These are phyloP conservation scores for Psittacara wagleri DNA, from an alignment of 2,113 vertebrate genomes.

Conservation along the genomic window DNA sequence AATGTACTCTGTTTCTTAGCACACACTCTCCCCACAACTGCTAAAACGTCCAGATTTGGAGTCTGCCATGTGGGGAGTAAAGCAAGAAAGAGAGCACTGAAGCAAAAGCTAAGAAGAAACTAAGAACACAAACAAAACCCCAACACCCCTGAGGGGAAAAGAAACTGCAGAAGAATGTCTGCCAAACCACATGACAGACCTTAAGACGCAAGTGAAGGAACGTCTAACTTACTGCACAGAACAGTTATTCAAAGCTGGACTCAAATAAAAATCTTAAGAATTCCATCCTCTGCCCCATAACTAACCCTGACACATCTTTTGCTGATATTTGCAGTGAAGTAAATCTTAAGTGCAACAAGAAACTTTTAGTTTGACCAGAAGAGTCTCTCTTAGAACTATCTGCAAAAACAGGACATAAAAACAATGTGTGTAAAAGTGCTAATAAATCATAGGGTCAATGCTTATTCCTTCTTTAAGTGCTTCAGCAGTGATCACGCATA, in stretches of 20 bases:
- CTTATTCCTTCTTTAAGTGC: constrained; percentile 28
- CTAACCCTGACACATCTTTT: constrained; percentile 28
- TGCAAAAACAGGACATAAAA: not conserved
- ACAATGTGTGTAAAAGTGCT: not conserved
- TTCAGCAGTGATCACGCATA: constrained; percentile 46
- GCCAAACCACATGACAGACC: constrained; percentile 65
- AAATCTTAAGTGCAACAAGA: not conserved
- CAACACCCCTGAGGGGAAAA: not conserved
- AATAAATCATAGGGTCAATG: constrained; percentile 5
- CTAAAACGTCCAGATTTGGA: constrained; percentile 21
- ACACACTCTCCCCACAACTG: not conserved
- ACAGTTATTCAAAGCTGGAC: constrained; percentile 45
- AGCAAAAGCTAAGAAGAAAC: constrained; percentile 48
- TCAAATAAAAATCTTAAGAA: constrained; percentile 48
- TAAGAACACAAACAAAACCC: constrained; percentile 35
- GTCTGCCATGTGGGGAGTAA: constrained; percentile 64
- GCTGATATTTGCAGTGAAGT: not conserved
- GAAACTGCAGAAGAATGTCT: not conserved
- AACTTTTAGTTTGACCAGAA: not conserved
- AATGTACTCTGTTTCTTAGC: not conserved
- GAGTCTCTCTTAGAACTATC: not conserved
- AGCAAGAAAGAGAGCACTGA: constrained; percentile 39
- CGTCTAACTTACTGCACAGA: constrained; percentile 48
- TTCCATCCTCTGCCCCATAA: constrained; percentile 7
- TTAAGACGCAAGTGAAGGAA: constrained; percentile 31